Conservation (phyloP, 1,140 invertebrate genomes). For the Drosophila sulfurigaster region DNA sequence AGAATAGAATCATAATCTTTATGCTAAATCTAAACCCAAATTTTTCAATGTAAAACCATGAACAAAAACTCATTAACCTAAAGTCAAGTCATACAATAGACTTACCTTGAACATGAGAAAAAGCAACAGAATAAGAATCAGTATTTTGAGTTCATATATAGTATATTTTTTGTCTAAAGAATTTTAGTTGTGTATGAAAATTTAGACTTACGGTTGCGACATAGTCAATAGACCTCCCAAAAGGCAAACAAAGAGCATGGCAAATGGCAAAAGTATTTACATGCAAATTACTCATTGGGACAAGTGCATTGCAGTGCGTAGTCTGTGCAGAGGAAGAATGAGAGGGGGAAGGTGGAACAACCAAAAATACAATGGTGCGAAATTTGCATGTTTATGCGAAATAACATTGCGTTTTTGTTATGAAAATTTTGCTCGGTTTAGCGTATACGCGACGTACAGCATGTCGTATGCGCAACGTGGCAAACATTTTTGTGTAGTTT, state of each 20-base stretch:
- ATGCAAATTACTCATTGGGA: constrained; percentile 76
- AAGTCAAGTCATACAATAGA: neutral
- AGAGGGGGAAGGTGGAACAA: neutral
- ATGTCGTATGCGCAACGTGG: constrained; percentile 47
- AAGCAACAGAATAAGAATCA: neutral
- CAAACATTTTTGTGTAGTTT: constrained; percentile 22
- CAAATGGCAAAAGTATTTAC: constrained; percentile 62
- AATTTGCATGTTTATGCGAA: constrained; percentile 81
- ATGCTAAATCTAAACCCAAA: neutral
- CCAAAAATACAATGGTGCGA: constrained; percentile 52
- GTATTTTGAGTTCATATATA: neutral
- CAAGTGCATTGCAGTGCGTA: constrained; percentile 50
- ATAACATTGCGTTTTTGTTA: constrained; percentile 64
- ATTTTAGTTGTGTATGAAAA: neutral
- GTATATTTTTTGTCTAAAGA: neutral
- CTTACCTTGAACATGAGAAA: neutral
- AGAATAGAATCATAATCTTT: too few relatives aligned
- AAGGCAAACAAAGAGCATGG: constrained; percentile 33
- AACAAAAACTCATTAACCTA: constrained; percentile 1
- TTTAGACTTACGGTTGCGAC: neutral
- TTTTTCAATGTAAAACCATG: neutral
- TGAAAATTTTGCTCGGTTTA: constrained; percentile 58
- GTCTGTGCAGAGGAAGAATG: neutral
- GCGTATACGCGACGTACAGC: constrained; percentile 24
- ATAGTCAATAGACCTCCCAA: constrained; percentile 14